phyloP scores from a whole-genome alignment of 2,113 vertebrate genomes.

The Struthidea cinerea region DNA sequence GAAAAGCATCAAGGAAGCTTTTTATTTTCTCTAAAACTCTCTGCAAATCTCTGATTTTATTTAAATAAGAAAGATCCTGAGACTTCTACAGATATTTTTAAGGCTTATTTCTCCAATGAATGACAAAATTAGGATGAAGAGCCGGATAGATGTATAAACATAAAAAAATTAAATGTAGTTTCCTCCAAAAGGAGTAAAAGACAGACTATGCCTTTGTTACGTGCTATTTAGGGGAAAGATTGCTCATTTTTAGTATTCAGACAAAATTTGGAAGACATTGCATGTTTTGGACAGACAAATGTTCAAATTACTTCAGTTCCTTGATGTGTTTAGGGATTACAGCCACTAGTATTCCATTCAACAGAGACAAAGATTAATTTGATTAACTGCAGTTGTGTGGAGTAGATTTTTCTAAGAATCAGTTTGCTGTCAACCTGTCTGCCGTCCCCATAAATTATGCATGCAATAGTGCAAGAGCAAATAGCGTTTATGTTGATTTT shows the following conservation, averaged over 20 bases:
- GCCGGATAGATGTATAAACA: background rate
- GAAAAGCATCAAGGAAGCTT: background rate
- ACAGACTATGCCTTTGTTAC: background rate
- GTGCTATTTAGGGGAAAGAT: slow-evolving; percentile 14
- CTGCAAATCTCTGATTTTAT: background rate
- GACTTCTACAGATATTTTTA: background rate
- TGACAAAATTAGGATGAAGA: slow-evolving; percentile 55
- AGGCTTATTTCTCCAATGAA: slow-evolving; percentile 17
- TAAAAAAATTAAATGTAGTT: slow-evolving; percentile 11
- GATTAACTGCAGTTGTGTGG: slow-evolving; percentile 37
- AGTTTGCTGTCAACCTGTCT: slow-evolving; percentile 58
- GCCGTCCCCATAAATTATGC: slow-evolving; percentile 55
- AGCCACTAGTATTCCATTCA: background rate
- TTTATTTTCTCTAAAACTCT: background rate
- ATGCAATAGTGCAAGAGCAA: slow-evolving; percentile 35
- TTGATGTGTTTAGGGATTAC: slow-evolving; percentile 56
- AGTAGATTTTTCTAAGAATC: slow-evolving; percentile 52
- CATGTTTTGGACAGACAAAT: slow-evolving; percentile 8
- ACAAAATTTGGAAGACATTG: slow-evolving; percentile 40
- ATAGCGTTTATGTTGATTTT: slow-evolving; percentile 9
- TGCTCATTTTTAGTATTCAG: slow-evolving; percentile 44
- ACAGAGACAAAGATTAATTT: slow-evolving; percentile 29
- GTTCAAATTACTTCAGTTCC: slow-evolving; percentile 43
- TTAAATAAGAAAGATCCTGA: background rate
- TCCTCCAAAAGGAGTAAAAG: slow-evolving; percentile 8